Evolutionary conservation across 1,140 invertebrate genomes (phyloP).

Genomic region (Eriosoma lanigerum): DNA sequence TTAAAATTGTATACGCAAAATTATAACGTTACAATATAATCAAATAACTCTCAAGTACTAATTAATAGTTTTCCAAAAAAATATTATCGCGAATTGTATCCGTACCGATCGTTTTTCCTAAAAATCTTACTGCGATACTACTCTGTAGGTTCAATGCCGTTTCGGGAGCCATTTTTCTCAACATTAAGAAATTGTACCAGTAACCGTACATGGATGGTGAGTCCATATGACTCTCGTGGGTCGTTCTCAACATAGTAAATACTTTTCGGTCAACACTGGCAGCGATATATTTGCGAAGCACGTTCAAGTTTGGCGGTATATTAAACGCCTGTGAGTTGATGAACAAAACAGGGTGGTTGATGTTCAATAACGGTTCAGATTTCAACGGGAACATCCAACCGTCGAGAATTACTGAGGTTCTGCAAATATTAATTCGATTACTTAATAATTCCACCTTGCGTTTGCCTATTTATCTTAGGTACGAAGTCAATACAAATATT

Average conservation of each 20-base stretch:
- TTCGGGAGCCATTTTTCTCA: conserved; percentile 59
- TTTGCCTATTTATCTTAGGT: too few species aligned
- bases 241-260: conserved; percentile 55
- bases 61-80: too few species aligned
- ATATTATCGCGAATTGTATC: too few species aligned
- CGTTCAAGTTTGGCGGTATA: conserved; percentile 64
- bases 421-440: too few species aligned
- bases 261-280: conserved; percentile 8
- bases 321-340: conserved; percentile 71
- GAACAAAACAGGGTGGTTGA: conserved; percentile 65
- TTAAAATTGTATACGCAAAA: too few species aligned
- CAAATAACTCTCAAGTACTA: too few species aligned
- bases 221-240: conserved; percentile 61
- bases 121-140: conserved; percentile 58
- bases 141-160: conserved; percentile 60
- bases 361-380: conserved; percentile 60
- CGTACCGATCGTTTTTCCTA: conserved; percentile 44
- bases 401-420: conserved; percentile 65
- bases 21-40: too few species aligned
- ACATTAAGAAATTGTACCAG: conserved; percentile 61
- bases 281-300: conserved; percentile 58
- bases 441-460: too few species aligned
- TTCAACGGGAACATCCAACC: conserved; percentile 73
- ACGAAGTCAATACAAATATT: too few species aligned
- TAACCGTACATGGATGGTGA: conserved; percentile 58